These are phyloP conservation scores for Patella vulgata DNA, from an alignment of 1,140 invertebrate species.

Conservation along the genomic window DNA sequence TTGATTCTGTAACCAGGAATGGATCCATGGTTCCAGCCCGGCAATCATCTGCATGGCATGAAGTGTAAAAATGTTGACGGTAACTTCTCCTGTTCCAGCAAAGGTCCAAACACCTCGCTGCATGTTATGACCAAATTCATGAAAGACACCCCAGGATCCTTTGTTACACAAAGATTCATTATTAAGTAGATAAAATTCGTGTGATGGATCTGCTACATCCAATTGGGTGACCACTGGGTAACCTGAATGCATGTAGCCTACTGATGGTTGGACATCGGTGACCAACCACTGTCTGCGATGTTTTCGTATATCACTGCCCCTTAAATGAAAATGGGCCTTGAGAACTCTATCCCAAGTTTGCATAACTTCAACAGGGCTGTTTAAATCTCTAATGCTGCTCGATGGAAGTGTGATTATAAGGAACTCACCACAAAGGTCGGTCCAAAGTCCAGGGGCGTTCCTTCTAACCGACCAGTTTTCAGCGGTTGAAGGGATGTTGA, in stretches of 20 bases:
- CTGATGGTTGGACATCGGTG: slow-evolving; percentile 35
- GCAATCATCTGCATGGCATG: slow-evolving; percentile 39
- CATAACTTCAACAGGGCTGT: slow-evolving; percentile 25
- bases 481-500: too few relatives aligned
- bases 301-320: slow-evolving; percentile 21
- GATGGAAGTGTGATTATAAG: slow-evolving; percentile 41
- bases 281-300: slow-evolving; percentile 35
- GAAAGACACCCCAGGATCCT: slow-evolving; percentile 43
- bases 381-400: slow-evolving; percentile 20
- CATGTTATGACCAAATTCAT: slow-evolving; percentile 48
- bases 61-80: slow-evolving; percentile 45
- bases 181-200: slow-evolving; percentile 21
- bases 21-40: slow-evolving; percentile 27
- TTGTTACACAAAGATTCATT: slow-evolving; percentile 11
- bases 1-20: slow-evolving; percentile 29
- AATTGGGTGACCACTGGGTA: slow-evolving; percentile 47
- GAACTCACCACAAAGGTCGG: slow-evolving; percentile 37
- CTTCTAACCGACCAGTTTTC: not conserved
- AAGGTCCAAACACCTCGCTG: slow-evolving; percentile 41
- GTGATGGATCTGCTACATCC: slow-evolving; percentile 33
- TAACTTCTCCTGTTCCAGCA: slow-evolving; percentile 40
- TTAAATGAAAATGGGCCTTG: slow-evolving; percentile 27
- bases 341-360: slow-evolving; percentile 38
- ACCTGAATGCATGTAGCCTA: slow-evolving; percentile 44
- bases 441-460: slow-evolving; percentile 36